These are phyloP conservation scores for Lerema accius DNA, from an alignment of 1,140 invertebrate genomes.

Conservation along the genomic window DNA sequence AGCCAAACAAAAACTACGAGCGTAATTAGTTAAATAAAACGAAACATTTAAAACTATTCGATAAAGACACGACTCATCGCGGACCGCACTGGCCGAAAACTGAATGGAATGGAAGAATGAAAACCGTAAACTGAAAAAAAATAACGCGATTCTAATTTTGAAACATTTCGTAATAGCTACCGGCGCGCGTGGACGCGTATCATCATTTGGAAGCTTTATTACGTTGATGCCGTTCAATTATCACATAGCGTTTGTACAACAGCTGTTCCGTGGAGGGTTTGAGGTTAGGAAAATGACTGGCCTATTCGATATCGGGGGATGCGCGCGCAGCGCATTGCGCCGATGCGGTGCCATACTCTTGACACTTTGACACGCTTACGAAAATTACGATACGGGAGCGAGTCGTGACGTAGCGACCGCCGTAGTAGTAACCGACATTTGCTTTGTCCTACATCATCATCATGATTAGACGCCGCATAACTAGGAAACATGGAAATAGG, in stretches of 20 bases:
- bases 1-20: conserved; percentile 9
- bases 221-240: conserved; percentile 33
- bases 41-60: conserved; percentile 22
- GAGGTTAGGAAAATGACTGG: conserved; percentile 76
- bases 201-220: conserved; percentile 41
- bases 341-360: conserved; percentile 48
- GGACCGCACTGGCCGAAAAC: conserved; percentile 60
- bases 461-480: no score
- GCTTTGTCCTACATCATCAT: not conserved
- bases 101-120: conserved; percentile 76
- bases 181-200: conserved; percentile 57
- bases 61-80: conserved; percentile 48
- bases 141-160: conserved; percentile 67
- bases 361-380: conserved; percentile 40
- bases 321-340: conserved; percentile 70
- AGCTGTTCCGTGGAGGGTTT: conserved; percentile 67
- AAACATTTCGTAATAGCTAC: conserved; percentile 73
- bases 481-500: no score
- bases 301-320: conserved; percentile 64
- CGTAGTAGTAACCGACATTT: not conserved
- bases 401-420: conserved; percentile 3
- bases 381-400: not conserved
- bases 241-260: conserved; percentile 47
- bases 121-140: conserved; percentile 70
- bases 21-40: conserved; percentile 1